Evolutionary conservation across 2,113 vertebrate genomes (phyloP).

Genomic region (Chaetodon trifascialis): DNA sequence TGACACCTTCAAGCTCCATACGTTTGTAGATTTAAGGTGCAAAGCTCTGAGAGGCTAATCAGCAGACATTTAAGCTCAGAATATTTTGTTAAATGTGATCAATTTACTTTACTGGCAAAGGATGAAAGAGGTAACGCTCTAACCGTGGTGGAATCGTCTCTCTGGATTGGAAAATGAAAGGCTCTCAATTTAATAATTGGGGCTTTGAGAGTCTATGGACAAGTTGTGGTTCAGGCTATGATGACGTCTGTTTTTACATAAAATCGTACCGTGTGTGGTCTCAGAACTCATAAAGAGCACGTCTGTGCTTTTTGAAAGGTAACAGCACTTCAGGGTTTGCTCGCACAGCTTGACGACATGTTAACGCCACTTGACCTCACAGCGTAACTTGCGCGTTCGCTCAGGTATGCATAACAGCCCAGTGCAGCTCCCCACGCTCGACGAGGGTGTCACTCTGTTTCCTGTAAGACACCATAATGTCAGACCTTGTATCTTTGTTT

Average conservation of each 20-base stretch:
- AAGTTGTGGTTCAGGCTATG: neutral
- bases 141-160: neutral
- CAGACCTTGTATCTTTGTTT: conserved; percentile 5
- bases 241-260: neutral
- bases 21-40: too few relatives aligned
- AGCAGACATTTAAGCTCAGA: neutral
- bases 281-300: neutral
- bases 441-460: neutral
- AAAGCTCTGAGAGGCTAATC: neutral
- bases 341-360: neutral
- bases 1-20: neutral
- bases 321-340: neutral
- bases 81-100: neutral
- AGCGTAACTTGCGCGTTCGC: neutral
- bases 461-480: neutral
- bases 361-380: neutral
- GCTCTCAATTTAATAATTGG: neutral
- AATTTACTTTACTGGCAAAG: neutral
- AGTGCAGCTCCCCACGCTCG: neutral
- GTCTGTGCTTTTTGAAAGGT: neutral
- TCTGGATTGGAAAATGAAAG: neutral
- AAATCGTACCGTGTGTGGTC: neutral
- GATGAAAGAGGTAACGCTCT: neutral
- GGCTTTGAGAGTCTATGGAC: conserved; percentile 11
- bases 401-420: conserved; percentile 36